These are phyloP conservation scores for Sturnus vulgaris DNA, from an alignment of 2,113 vertebrate genomes.

Conservation along the genomic window DNA sequence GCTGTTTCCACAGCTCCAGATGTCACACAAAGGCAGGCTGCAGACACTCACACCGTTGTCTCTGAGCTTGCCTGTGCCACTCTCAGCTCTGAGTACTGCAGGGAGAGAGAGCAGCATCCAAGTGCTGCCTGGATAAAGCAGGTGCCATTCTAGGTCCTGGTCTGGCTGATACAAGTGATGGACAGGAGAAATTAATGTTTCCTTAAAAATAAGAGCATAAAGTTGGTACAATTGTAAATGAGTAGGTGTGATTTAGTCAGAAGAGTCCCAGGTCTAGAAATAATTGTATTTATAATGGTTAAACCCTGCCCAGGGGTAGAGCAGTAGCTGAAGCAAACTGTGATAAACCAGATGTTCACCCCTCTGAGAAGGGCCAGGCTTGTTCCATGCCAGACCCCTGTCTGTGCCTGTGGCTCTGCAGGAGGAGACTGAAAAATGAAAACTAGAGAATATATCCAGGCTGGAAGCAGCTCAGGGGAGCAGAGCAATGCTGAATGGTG, in stretches of 20 bases:
- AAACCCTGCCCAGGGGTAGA: neutral
- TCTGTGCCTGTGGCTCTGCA: neutral
- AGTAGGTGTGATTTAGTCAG: neutral
- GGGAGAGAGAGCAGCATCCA: neutral
- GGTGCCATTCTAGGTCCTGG: neutral
- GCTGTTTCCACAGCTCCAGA: neutral
- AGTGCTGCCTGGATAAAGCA: neutral
- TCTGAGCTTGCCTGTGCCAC: neutral
- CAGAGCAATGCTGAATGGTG: neutral
- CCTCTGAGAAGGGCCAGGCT: neutral
- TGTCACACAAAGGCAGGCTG: neutral
- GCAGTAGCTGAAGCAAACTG: neutral
- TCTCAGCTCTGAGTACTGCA: neutral
- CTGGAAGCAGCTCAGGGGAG: neutral
- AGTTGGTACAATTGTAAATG: neutral
- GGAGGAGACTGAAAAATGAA: neutral
- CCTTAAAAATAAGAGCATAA: neutral
- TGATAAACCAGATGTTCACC: neutral
- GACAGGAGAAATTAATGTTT: neutral
- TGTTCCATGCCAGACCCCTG: neutral
- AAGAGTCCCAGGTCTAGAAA: neutral
- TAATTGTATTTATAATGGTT: neutral
- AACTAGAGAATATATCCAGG: neutral
- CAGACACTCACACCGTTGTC: neutral
- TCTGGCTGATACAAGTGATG: neutral